phyloP scores from a whole-genome alignment of 2,113 vertebrate species.

The Pygoscelis adeliae region DNA sequence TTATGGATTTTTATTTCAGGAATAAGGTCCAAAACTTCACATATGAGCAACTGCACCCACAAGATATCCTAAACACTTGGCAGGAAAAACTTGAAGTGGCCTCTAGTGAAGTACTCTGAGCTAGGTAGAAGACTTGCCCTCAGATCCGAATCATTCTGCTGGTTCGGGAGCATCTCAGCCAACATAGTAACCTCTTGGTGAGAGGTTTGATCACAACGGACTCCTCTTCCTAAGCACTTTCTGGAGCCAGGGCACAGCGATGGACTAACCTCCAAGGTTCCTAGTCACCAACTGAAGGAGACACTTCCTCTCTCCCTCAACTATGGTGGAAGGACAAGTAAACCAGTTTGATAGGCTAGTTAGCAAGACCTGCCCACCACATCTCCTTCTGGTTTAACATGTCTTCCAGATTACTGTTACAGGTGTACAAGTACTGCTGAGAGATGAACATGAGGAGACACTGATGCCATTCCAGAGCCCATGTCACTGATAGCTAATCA shows the following conservation, averaged over 20 bases:
- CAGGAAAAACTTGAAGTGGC: neutral
- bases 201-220: no score
- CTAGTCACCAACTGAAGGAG: neutral
- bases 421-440: neutral
- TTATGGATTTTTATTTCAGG: neutral
- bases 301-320: neutral
- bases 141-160: neutral
- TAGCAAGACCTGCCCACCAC: neutral
- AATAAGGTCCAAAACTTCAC: neutral
- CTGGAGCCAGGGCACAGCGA: neutral
- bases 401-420: neutral
- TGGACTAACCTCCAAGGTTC: neutral
- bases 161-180: neutral
- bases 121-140: neutral
- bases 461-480: neutral
- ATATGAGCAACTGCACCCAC: neutral
- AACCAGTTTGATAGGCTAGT: neutral
- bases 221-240: neutral
- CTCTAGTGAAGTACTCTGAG: neutral
- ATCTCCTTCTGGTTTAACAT: neutral
- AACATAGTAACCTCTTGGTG: no score
- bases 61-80: neutral
- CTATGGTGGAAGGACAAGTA: neutral
- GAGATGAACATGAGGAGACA: neutral
- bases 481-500: rapidly evolving